Evolutionary conservation across 2,113 vertebrate species (phyloP), one percentile per base, ranked within the genome.

Genomic region (Athene cunicularia): DNA sequence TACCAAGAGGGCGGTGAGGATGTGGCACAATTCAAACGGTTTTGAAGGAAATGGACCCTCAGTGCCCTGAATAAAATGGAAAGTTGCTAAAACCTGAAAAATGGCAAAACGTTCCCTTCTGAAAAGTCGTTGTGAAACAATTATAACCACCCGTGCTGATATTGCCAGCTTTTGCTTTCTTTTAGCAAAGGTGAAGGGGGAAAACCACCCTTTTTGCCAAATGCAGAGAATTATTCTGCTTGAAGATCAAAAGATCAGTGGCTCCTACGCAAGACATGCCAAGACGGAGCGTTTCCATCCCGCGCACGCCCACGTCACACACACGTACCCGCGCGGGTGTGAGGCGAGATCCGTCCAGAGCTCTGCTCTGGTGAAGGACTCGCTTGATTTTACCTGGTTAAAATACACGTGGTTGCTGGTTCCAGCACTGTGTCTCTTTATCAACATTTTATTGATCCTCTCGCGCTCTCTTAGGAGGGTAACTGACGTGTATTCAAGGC

Each of bases 241-340:
- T 75, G 18, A 32, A 20, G 30, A 52, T 50, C 58, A 60, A 86
- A 90, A 60, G 80, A 23, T 18, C 35, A 1, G 11, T 18, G 74
- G 20, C 37, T 18, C 49, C 10, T 15, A 27, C n/a, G 5, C 52
- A 63, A 39, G 4, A 1, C 2, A 0, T 27, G 79, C 47, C 53
- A 8, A 27, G 35, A 13, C 30, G 1, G 27, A 43, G 10, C 23
- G 0, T 59, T 53, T 27, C 70, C 90, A 19, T 71, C 74, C 1
- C 12, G 1, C 32, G 3, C 43, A 3, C 53, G 1, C 30, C 35
- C 59, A 8, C 4, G 8, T 41, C 67, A 12, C 76, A 24, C 24
- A 18, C 50, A 2, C 4, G 39, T 12, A 3, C 32, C 2, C 2
- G 12, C 4, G 1, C 12, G 0, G 2, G 5, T 6, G 8, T 17